phyloP scores from a whole-genome alignment of 2,888 invertebrate species.

The Xestia ashworthii region DNA sequence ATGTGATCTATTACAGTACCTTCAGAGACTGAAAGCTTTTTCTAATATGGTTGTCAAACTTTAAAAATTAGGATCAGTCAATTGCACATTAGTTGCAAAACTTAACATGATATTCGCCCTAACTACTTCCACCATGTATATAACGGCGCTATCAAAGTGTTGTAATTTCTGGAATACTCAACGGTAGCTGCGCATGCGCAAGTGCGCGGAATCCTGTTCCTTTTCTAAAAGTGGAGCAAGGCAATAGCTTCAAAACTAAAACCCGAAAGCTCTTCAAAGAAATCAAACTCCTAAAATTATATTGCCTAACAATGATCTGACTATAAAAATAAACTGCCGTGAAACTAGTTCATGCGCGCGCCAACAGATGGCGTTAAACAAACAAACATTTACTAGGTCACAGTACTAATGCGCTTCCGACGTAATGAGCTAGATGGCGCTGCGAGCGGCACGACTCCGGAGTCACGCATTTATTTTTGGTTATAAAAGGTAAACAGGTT shows the following conservation, averaged over 20 bases:
- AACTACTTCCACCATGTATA: background rate
- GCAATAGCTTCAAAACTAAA: constrained; percentile 26
- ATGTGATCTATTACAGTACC: no score
- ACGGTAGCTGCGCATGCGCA: background rate
- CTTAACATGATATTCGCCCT: background rate
- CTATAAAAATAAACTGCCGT: constrained; percentile 53
- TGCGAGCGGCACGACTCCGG: constrained; percentile 57
- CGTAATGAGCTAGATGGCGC: constrained; percentile 75
- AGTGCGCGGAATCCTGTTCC: constrained; percentile 2
- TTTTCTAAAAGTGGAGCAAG: constrained; percentile 33
- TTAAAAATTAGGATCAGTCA: background rate
- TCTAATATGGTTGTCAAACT: background rate
- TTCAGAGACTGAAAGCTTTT: background rate
- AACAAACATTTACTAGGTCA: constrained; percentile 57
- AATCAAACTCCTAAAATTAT: constrained; percentile 47
- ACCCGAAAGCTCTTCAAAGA: constrained; percentile 45
- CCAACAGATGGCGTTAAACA: constrained; percentile 68
- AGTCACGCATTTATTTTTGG: constrained; percentile 85
- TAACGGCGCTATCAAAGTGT: background rate
- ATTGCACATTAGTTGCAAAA: background rate
- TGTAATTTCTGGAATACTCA: background rate
- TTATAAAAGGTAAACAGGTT: constrained; percentile 77
- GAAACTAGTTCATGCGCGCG: constrained; percentile 37
- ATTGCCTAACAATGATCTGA: constrained; percentile 41
- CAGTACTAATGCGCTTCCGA: constrained; percentile 22